Evolutionary conservation across 2,797 vertebrate genomes (phyloP), one percentile per base, ranked within the genome.

Genomic region (Aphelocoma californica): DNA sequence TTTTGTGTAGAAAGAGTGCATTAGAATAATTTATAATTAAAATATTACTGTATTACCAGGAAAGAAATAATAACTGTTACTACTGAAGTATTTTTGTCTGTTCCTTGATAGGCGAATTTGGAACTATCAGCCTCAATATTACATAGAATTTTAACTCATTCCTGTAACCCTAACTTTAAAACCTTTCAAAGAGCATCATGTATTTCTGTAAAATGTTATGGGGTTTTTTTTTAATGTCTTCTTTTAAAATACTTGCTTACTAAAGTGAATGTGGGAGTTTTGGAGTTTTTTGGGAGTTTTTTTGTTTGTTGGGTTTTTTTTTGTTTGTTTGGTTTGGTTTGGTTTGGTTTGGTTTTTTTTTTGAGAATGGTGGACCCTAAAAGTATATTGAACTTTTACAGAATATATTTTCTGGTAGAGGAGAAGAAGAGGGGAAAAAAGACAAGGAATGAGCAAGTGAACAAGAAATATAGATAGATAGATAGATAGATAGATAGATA

Each of bases 21-120:
- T 47, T 81, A 70, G 20, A 85, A 81, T 91, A 65, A 88, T 82
- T 92, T 70, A 26, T 53, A 67, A 84, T 86, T 86, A 20, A 15
- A 60, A 58, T 86, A 54, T 81, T 28, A 80, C 21, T 58, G 47
- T 72, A 66, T 83, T 75, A 66, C 8, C 66, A 61, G 31, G 18
- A 13, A 81, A 92, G 57, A 85, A 78, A 21, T 13, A 74, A 60
- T 12, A 66, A 38, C 25, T 7, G 2, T 69, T 84, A 24, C 5
- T 34, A 25, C 6, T 66, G 34, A 78, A 64, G 14, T 65, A n/a
- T 57, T 67, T 91, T 69, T 88, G 0, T 69, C 20, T 31, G 5
- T 71, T 90, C 25, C 47, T 18, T 48, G 26, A 45, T 64, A 11
- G 3, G 6, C 17, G 87, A 47, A 57, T 87, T 65, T 82, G 21